Conservation (phyloP, 1,140 invertebrate species). For the Charaxes varanes region DNA sequence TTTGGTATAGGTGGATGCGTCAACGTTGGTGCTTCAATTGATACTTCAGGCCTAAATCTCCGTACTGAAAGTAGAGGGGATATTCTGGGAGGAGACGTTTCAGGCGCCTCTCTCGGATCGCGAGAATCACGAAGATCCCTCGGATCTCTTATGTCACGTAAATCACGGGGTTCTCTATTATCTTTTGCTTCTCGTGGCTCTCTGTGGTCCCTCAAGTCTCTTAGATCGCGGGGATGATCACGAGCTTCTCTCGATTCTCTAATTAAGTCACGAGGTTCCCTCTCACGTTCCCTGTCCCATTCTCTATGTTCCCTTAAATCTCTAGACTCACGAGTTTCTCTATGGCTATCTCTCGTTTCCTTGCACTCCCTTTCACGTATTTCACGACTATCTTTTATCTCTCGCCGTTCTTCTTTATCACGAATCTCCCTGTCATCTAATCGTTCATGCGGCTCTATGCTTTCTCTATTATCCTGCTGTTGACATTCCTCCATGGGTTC, state of each 20-base stretch:
- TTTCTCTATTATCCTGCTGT: constrained; percentile 47
- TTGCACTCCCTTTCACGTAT: constrained; percentile 48
- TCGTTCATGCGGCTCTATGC: constrained; percentile 42
- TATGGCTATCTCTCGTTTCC: constrained; percentile 40
- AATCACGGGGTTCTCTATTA: constrained; percentile 38
- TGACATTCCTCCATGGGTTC: constrained; percentile 68
- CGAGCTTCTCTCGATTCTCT: constrained; percentile 44
- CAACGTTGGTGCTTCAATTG: constrained; percentile 44
- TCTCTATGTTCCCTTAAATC: constrained; percentile 42
- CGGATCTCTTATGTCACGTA: constrained; percentile 44
- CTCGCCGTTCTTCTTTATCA: constrained; percentile 53
- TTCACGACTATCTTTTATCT: constrained; percentile 45
- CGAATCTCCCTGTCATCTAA: constrained; percentile 42
- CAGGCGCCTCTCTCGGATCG: constrained; percentile 50
- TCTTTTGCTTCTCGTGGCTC: constrained; percentile 46
- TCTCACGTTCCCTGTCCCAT: constrained; percentile 38
- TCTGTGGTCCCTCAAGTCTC: constrained; percentile 36
- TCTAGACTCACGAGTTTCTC: constrained; percentile 44
- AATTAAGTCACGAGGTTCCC: constrained; percentile 38
- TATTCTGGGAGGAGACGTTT: constrained; percentile 67
- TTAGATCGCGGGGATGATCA: constrained; percentile 32
- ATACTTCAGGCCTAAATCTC: constrained; percentile 58
- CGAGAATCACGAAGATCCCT: constrained; percentile 42
- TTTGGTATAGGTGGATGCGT: constrained; percentile 66
- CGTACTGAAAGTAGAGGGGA: constrained; percentile 64